Percentiles rank a stretch among this genome's conserved stretches.
Conservation (phyloP, 1,140 invertebrate species). For the Melanaphis sacchari region DNA sequence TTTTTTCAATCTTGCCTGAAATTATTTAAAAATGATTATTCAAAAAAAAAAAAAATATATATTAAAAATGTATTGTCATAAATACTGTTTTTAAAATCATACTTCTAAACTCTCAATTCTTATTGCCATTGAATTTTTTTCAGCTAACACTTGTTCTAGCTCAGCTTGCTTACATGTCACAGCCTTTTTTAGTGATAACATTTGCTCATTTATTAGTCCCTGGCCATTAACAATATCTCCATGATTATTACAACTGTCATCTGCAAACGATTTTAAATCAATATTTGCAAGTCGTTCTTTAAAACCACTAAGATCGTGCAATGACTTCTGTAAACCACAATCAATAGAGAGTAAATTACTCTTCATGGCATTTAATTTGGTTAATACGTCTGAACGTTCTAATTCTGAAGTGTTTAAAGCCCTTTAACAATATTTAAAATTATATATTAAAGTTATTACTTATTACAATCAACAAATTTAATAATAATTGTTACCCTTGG, state of each 20-base stretch:
- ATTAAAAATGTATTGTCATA: background rate
- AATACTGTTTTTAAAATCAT: conserved; percentile 9
- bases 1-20: conserved; percentile 63
- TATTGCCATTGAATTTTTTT: conserved; percentile 41
- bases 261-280: background rate
- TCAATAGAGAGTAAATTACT: conserved; percentile 50
- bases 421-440: background rate
- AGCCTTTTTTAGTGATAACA: conserved; percentile 48
- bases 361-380: conserved; percentile 49
- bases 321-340: conserved; percentile 45
- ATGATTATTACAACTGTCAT: background rate
- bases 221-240: background rate
- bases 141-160: conserved; percentile 17
- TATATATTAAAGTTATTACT: no score
- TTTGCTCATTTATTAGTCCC: conserved; percentile 5
- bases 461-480: background rate
- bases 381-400: background rate
- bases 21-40: background rate
- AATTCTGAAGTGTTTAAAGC: background rate
- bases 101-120: conserved; percentile 32
- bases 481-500: conserved; percentile 25
- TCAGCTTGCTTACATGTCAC: conserved; percentile 31
- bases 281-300: conserved; percentile 46
- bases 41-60: background rate
- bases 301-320: conserved; percentile 41